Evolutionary conservation across 2,888 invertebrate species (phyloP), one percentile per base, ranked within the genome.

Genomic region (Griposia aprilina): DNA sequence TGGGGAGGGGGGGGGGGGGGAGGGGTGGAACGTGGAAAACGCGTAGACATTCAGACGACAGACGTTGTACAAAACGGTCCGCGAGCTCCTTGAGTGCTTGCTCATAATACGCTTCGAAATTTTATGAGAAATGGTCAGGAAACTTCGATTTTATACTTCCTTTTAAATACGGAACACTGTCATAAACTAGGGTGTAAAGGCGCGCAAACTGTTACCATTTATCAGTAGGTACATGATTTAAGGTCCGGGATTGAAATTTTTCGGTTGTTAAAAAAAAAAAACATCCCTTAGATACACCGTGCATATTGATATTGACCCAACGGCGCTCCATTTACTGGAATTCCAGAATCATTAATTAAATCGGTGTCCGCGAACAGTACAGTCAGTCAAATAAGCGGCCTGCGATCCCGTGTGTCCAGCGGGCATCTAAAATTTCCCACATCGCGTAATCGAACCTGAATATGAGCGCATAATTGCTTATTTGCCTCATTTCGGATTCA

Each of bases 401-500:
- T 57, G 73, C 82, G 82, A 84, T 82, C 81, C 83, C 89, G 81
- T 83, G 87, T 89, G 90, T 88, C 90, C 91, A 91, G 65, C 88
- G 91, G 90, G 91, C 92, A 91, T 92, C 93, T 93, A 91, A 93
- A 95, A 94, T 94, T 92, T 91, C 92, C 93, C 93, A 92, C 91
- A 93, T 88, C 90, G 92, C 91, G 94, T 93, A 95, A 96, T 94
- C 94, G 94, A 94, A 94, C 92, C 93, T 91, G 92, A 95, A 94
- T 94, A 93, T 93, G 94, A 93, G 91, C 93, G 92, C 91, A 91
- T 95, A 96, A 96, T 96, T 96, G 96, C 94, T 95, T 95, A 95
- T 96, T 96, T 96, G 96, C 95, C 94, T 95, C 95, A 95, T 96
- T 95, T 95, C 91, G 90, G 91, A 96, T 95, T 94, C 93, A 94